These are phyloP conservation scores for Paguma larvata DNA, from an alignment of 2,797 vertebrate genomes.

Conservation along the genomic window DNA sequence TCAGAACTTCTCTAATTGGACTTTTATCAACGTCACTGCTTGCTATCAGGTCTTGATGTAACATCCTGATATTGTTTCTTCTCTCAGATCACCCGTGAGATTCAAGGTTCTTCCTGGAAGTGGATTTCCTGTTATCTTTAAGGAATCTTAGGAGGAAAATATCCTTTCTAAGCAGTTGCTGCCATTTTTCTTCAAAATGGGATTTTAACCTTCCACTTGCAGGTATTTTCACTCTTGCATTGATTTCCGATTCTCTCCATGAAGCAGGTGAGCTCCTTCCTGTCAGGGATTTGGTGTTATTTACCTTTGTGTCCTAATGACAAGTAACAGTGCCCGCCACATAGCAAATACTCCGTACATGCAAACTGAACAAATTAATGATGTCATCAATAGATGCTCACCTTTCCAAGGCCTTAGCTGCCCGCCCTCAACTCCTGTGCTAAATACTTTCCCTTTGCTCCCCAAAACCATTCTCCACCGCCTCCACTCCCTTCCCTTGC, in stretches of 20 bases:
- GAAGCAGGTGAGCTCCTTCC: not conserved
- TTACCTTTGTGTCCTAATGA: not conserved
- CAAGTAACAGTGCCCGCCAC: not conserved
- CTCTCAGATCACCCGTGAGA: conserved; percentile 7
- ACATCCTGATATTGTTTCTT: conserved; percentile 69
- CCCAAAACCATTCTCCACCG: accelerated
- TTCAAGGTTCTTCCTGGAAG: conserved; percentile 48
- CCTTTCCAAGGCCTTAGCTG: not conserved
- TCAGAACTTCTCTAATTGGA: not conserved
- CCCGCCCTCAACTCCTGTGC: not conserved
- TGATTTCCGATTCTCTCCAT: not conserved
- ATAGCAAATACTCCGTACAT: not conserved
- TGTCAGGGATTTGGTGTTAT: too few relatives aligned
- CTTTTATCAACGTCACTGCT: not conserved
- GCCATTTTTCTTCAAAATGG: conserved; percentile 32
- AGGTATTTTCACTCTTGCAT: not conserved
- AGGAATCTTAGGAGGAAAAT: conserved; percentile 13
- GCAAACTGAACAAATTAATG: not conserved
- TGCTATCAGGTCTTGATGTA: not conserved
- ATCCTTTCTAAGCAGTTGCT: conserved; percentile 4
- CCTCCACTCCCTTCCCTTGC: too few relatives aligned
- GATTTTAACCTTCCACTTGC: not conserved
- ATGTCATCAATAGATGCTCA: not conserved
- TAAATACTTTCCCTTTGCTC: not conserved
- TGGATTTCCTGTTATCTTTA: conserved; percentile 73